These are phyloP conservation scores for Philaenus spumarius DNA, from an alignment of 1,140 invertebrate genomes.

Conservation along the genomic window DNA sequence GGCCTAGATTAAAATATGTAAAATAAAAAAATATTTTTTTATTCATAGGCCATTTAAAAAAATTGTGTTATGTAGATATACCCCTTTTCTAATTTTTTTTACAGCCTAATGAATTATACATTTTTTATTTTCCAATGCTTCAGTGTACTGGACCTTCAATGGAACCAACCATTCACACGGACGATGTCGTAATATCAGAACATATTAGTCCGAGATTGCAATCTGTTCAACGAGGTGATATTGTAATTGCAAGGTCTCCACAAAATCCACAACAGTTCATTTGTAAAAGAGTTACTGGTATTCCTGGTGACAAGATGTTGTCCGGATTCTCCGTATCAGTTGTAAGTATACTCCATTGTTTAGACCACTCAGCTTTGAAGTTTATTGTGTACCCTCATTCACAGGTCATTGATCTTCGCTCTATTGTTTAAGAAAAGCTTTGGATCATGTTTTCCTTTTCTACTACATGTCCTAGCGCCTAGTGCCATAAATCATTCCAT, in stretches of 20 bases:
- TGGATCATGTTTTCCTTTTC: too few species aligned
- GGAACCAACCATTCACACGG: conserved; percentile 77
- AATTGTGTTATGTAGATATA: too few species aligned
- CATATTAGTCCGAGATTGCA: conserved; percentile 59
- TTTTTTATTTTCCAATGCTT: conserved; percentile 32
- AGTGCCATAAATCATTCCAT: too few species aligned
- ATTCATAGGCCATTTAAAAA: conserved; percentile 11
- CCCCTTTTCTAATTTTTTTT: not conserved
- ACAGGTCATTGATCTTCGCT: too few species aligned
- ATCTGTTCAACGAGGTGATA: conserved; percentile 63
- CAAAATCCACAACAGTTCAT: conserved; percentile 70
- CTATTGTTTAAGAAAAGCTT: too few species aligned
- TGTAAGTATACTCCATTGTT: conserved; percentile 30
- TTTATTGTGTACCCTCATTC: too few species aligned
- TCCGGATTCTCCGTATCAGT: conserved; percentile 38
- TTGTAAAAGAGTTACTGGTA: conserved; percentile 74
- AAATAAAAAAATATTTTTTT: not conserved
- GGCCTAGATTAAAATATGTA: not conserved
- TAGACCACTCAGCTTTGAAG: too few species aligned
- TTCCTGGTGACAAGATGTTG: conserved; percentile 66
- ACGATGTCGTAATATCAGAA: conserved; percentile 77
- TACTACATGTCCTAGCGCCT: too few species aligned
- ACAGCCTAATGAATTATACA: not conserved
- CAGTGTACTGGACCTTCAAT: conserved; percentile 84
- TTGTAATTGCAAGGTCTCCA: conserved; percentile 75